Percentiles rank a stretch among this genome's conserved stretches.
Conservation (phyloP, 2,888 invertebrate species). For the Lepidochitona cinerea region DNA sequence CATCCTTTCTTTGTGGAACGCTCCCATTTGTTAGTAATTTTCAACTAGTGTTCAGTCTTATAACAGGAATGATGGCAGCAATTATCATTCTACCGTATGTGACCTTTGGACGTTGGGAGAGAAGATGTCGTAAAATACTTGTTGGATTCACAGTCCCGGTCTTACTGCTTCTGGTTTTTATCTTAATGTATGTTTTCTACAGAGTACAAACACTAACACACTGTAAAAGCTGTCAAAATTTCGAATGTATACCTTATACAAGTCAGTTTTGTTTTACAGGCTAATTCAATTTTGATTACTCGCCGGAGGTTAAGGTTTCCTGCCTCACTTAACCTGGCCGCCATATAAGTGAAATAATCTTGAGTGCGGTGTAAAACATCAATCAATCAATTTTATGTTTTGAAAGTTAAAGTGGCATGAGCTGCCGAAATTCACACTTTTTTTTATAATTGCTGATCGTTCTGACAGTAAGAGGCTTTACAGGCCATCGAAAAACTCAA, state of each 20-base stretch:
- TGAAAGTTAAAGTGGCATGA: no score
- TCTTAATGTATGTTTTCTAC: slow-evolving; percentile 37
- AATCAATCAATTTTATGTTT: no score
- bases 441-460: no score
- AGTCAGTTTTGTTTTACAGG: not conserved
- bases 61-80: slow-evolving; percentile 45
- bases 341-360: no score
- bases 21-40: slow-evolving; percentile 49
- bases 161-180: slow-evolving; percentile 12
- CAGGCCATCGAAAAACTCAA: no score
- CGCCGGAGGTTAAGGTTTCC: no score
- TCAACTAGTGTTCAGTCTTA: slow-evolving; percentile 43
- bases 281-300: no score
- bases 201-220: slow-evolving; percentile 38
- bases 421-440: no score
- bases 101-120: slow-evolving; percentile 45
- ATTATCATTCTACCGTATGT: slow-evolving; percentile 55
- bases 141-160: slow-evolving; percentile 8
- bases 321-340: no score
- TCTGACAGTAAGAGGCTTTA: no score
- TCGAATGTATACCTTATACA: slow-evolving; percentile 51
- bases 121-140: slow-evolving; percentile 30
- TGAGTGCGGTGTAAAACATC: no score
- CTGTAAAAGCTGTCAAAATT: slow-evolving; percentile 35
- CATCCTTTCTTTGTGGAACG: slow-evolving; percentile 44